Evolutionary conservation across 2,797 vertebrate species (phyloP).

Genomic region (Sebastes nivosus): DNA sequence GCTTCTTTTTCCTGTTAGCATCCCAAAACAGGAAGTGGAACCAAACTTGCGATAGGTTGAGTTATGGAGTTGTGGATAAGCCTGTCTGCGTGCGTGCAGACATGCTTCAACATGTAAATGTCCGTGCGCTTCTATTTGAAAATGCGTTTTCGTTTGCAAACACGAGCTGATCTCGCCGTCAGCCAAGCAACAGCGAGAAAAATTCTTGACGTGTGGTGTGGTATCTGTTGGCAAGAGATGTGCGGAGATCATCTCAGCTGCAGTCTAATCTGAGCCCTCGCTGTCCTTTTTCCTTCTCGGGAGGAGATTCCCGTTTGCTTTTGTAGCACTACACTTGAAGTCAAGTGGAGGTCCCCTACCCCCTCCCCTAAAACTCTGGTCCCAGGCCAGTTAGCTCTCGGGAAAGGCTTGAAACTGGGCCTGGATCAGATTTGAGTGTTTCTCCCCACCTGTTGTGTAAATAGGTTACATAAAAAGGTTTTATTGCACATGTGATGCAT

Average conservation of each 20-base stretch:
- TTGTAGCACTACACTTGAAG: slow-evolving; percentile 66
- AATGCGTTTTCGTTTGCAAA: slow-evolving; percentile 40
- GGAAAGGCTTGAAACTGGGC: slow-evolving; percentile 26
- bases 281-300: slow-evolving; percentile 33
- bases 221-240: slow-evolving; percentile 17
- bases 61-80: slow-evolving; percentile 41
- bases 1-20: slow-evolving; percentile 50
- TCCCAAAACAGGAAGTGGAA: slow-evolving; percentile 36
- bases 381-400: slow-evolving; percentile 24
- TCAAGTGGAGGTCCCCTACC: slow-evolving; percentile 5
- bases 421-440: slow-evolving; percentile 31
- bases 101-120: slow-evolving; percentile 55
- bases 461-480: slow-evolving; percentile 60
- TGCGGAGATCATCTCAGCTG: slow-evolving; percentile 43
- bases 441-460: slow-evolving; percentile 55
- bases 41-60: slow-evolving; percentile 19
- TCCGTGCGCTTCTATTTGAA: slow-evolving; percentile 39
- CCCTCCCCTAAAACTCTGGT: background rate
- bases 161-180: slow-evolving; percentile 5
- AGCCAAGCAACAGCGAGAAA: background rate
- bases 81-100: slow-evolving; percentile 44
- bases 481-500: slow-evolving; percentile 65
- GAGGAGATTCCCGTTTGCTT: slow-evolving; percentile 62
- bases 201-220: background rate
- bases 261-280: slow-evolving; percentile 67